phyloP scores from a whole-genome alignment of 1,140 invertebrate species.

The Cyclargus thomasi region DNA sequence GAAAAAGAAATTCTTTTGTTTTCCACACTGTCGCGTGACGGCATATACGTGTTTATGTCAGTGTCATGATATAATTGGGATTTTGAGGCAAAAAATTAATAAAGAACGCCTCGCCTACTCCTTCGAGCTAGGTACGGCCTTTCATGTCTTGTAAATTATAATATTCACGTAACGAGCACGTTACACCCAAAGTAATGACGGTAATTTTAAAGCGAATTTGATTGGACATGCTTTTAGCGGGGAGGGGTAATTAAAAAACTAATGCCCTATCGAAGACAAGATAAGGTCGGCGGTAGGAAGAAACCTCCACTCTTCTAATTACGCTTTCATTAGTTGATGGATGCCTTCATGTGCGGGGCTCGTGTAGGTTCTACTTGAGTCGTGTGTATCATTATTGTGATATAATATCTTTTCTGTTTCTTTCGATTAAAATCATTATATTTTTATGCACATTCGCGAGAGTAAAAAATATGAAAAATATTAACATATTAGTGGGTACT shows the following conservation, averaged over 20 bases:
- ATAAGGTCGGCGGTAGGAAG: slow-evolving; percentile 66
- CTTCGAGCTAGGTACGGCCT: slow-evolving; percentile 36
- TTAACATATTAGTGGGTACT: neutral
- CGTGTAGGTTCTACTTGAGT: slow-evolving; percentile 22
- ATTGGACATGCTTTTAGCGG: slow-evolving; percentile 31
- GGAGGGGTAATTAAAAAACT: slow-evolving; percentile 65
- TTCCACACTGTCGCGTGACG: slow-evolving; percentile 39
- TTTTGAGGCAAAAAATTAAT: slow-evolving; percentile 63
- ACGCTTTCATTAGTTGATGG: slow-evolving; percentile 71
- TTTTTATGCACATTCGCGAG: neutral
- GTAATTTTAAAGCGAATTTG: slow-evolving; percentile 23
- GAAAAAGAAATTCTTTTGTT: too few relatives aligned
- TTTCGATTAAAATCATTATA: neutral
- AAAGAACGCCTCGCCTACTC: slow-evolving; percentile 62
- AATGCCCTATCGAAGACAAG: slow-evolving; percentile 68
- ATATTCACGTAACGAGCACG: slow-evolving; percentile 1
- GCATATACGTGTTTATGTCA: slow-evolving; percentile 42
- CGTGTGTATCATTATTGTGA: slow-evolving; percentile 21
- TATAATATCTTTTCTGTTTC: slow-evolving; percentile 17
- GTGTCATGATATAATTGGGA: slow-evolving; percentile 62
- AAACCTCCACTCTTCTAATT: slow-evolving; percentile 71
- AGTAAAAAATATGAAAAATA: neutral
- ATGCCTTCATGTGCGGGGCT: slow-evolving; percentile 38
- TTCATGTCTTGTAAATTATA: slow-evolving; percentile 2
- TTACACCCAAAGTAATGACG: neutral